A percentile compares a stretch with the other conserved stretches of the same genome.
Evolutionary conservation across 2,797 vertebrate species (phyloP).

Genomic region (Etheostoma nigrum): DNA sequence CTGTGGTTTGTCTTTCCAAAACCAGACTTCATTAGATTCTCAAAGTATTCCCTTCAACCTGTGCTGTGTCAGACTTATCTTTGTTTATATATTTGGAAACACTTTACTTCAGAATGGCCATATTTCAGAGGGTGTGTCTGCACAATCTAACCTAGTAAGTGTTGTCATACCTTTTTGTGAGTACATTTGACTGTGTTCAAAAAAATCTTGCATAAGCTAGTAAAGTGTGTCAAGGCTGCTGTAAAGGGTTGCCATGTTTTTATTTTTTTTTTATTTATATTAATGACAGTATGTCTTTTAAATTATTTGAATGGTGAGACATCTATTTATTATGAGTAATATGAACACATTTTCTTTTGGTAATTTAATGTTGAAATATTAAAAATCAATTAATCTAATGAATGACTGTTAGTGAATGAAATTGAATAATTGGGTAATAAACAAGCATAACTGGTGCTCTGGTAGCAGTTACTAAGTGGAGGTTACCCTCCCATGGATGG

Average conservation of each 20-base stretch:
- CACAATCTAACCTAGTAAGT: background rate
- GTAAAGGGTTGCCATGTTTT: background rate
- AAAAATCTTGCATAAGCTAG: background rate
- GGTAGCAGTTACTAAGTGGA: background rate
- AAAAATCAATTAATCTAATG: background rate
- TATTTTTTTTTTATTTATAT: background rate
- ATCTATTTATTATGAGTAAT: background rate
- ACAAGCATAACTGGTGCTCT: background rate
- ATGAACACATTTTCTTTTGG: fast-evolving
- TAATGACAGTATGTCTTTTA: background rate
- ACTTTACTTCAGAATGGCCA: background rate
- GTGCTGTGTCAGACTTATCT: background rate
- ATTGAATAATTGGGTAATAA: no score
- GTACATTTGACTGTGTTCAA: background rate
- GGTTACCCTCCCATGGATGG: background rate
- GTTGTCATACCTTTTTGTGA: background rate
- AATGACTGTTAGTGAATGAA: background rate
- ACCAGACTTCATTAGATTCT: conserved; percentile 14
- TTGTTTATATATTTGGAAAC: background rate
- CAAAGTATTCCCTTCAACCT: background rate
- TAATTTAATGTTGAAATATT: background rate
- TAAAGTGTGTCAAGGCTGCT: background rate
- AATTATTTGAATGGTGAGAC: background rate
- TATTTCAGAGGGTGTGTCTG: background rate
- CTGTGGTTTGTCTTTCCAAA: conserved; percentile 9